Percentiles rank a stretch among this genome's conserved stretches.
Conservation (phyloP, 2,113 vertebrate species). For the Hemichromis elongatus region DNA sequence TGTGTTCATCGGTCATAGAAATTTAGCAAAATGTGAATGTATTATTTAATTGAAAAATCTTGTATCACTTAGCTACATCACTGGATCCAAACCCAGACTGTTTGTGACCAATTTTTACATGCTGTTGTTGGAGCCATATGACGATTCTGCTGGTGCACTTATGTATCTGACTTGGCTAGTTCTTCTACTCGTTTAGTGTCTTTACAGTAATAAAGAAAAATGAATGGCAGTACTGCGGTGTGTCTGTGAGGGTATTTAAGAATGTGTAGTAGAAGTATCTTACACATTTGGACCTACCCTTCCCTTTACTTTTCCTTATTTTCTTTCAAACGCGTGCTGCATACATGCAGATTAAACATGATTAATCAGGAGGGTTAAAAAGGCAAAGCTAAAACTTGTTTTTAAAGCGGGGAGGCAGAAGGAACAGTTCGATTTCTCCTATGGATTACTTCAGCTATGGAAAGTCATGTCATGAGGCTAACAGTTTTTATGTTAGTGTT, state of each 20-base stretch:
- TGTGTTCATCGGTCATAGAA: not conserved
- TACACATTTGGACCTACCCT: not conserved
- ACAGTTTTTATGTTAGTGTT: not conserved
- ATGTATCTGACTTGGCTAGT: constrained; percentile 3
- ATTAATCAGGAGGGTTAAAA: not conserved
- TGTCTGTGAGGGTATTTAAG: not conserved
- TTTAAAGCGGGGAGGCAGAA: not conserved
- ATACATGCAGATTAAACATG: not conserved
- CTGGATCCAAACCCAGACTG: constrained; percentile 32
- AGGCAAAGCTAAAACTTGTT: not conserved
- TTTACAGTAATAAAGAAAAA: constrained; percentile 59
- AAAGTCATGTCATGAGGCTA: not conserved
- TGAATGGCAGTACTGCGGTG: not conserved
- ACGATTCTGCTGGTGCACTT: not conserved
- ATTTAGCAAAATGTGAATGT: constrained; percentile 42
- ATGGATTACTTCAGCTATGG: not conserved
- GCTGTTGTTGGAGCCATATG: constrained; percentile 32
- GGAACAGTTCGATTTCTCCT: not conserved
- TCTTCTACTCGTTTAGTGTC: constrained; percentile 37
- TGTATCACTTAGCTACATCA: constrained; percentile 29
- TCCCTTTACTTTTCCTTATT: not conserved
- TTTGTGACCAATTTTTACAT: constrained; percentile 1
- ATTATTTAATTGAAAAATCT: constrained; percentile 7
- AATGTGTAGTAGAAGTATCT: not conserved
- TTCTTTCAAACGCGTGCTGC: not conserved